Evolutionary conservation across 2,888 invertebrate species (phyloP), one percentile per base, ranked within the genome.

Genomic region (Hipparchia semele): DNA sequence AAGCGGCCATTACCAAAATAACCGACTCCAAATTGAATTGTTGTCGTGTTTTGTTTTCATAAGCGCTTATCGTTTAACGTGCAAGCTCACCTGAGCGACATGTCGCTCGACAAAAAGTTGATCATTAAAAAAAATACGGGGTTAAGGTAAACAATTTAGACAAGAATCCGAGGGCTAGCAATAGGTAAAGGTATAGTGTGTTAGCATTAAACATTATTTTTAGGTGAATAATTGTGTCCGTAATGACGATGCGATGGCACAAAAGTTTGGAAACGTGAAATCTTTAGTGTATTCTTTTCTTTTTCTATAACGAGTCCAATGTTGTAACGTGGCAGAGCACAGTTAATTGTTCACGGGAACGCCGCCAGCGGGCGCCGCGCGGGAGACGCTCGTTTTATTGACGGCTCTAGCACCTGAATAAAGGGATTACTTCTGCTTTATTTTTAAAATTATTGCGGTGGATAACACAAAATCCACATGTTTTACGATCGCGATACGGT

Each of bases 1-100:
- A 83, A 82, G 84, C 82, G 79, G 79, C 80, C 81, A 86, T 86
- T 87, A 88, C 87, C 83, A 81, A 87, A 87, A 89, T 88, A 87
- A 87, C 88, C 84, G 82, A 82, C 85, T 83, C 81, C 80, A 82
- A 87, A 89, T 90, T 89, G 85, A 88, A 89, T 87, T 84, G 86
- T 88, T 82, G 82, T 86, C 59, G 59, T 59, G 84, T 88, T 88
- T 89, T 49, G 87, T 88, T 88, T 87, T 86, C 86, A 84, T 65
- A 53, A 65, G 12, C 65, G 65, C 58, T 65, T 65, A 65, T 65
- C 65, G 65, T 51, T 53, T 65, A 33, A 53, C 82, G 85, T 79
- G 76, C 79, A 84, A 83, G 81, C 85, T 87, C 87, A 86, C 88
- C 85, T 83, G 84, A n/a, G 59, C 58, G 53, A 60, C 53, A 45